phyloP scores from a whole-genome alignment of 1,140 invertebrate genomes.

The Mesaphorura yosii region DNA sequence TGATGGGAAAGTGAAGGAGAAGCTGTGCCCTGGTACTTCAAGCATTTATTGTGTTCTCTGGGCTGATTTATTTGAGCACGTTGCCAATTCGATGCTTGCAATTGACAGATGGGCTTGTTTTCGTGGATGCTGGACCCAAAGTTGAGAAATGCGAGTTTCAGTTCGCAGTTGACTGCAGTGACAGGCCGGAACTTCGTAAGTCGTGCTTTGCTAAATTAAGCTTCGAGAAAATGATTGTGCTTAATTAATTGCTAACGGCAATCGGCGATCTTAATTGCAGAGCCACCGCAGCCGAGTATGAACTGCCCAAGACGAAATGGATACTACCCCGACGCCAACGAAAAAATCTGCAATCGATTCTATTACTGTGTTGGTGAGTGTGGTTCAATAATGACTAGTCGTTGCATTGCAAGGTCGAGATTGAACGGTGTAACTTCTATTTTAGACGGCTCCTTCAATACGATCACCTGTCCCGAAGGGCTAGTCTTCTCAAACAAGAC shows the following conservation, averaged over 20 bases:
- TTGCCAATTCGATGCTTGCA: too few species aligned
- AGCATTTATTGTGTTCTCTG: too few species aligned
- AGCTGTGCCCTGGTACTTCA: slow-evolving; percentile 18
- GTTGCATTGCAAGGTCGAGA: too few species aligned
- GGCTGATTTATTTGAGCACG: too few species aligned
- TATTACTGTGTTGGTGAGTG: slow-evolving; percentile 70
- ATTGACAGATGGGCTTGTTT: slow-evolving; percentile 82
- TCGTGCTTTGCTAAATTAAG: slow-evolving; percentile 1
- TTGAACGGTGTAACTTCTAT: too few species aligned
- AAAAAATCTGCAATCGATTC: slow-evolving; percentile 70
- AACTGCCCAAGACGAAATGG: slow-evolving; percentile 76
- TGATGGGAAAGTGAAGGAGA: slow-evolving; percentile 43
- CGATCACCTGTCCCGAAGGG: slow-evolving; percentile 74
- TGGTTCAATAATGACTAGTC: too few species aligned
- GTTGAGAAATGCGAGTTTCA: slow-evolving; percentile 67
- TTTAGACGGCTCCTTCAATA: slow-evolving; percentile 65
- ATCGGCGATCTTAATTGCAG: slow-evolving; percentile 41
- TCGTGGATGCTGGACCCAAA: slow-evolving; percentile 67
- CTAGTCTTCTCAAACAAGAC: slow-evolving; percentile 77
- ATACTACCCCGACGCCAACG: slow-evolving; percentile 73
- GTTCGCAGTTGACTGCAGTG: slow-evolving; percentile 26
- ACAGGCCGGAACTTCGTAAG: slow-evolving; percentile 19
- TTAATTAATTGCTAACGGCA: too few species aligned
- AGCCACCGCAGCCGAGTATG: slow-evolving; percentile 54
- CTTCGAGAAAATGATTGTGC: background rate